These are phyloP conservation scores for Hyperoplus lanceolatus DNA, from an alignment of 2,797 vertebrate genomes.

Conservation along the genomic window DNA sequence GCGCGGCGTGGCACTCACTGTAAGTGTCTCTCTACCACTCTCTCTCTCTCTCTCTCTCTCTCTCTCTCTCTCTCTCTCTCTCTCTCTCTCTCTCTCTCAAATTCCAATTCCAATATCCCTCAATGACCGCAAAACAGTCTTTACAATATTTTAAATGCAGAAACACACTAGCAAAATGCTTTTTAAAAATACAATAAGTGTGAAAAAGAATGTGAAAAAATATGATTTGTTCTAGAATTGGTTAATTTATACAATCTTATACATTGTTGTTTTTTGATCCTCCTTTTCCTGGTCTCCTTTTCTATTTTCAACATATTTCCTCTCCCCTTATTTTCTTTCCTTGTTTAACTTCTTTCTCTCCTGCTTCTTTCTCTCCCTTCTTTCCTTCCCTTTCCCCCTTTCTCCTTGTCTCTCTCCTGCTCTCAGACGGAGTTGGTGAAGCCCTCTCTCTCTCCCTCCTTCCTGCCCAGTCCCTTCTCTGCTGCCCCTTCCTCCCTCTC, in stretches of 20 bases:
- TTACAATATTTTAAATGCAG: not conserved
- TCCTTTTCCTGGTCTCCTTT: not conserved
- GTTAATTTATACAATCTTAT: not conserved
- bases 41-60: not conserved
- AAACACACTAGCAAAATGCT: conserved; percentile 1
- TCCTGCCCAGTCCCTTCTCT: conserved; percentile 88
- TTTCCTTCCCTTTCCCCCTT: not conserved
- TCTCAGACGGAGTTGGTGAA: conserved; percentile 83
- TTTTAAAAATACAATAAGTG: not conserved
- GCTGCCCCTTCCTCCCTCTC: conserved; percentile 73
- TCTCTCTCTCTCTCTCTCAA: not conserved
- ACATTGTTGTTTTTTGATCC: not conserved
- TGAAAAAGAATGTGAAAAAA: not conserved
- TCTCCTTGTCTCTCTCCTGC: not conserved
- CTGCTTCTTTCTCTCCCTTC: not conserved
- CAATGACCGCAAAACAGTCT: not conserved
- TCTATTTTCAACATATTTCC: too few species aligned
- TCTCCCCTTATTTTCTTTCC: not conserved
- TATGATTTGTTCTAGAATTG: not conserved
- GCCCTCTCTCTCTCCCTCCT: conserved; percentile 89
- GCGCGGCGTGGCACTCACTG: conserved; percentile 85
- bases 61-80: not conserved
- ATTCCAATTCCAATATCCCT: not conserved
- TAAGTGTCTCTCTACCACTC: conserved; percentile 70
- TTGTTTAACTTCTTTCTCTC: not conserved